phyloP scores from a whole-genome alignment of 2,797 vertebrate genomes.

The Acanthurus tractus region DNA sequence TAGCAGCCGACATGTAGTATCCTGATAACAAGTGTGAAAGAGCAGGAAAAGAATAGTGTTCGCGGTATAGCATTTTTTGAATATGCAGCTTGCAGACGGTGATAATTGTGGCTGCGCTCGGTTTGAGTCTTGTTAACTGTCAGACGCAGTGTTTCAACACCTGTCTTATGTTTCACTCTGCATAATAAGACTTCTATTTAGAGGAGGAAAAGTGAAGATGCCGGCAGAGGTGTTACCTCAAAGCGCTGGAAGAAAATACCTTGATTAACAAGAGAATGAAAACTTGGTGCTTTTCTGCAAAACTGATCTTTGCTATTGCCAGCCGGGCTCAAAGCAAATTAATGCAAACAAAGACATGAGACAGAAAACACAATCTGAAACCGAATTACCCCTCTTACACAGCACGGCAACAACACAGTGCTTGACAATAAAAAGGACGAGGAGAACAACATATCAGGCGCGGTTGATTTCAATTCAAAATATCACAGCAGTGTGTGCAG shows the following conservation, averaged over 20 bases:
- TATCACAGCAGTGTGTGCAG: conserved; percentile 44
- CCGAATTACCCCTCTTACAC: conserved; percentile 27
- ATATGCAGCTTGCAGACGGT: conserved; percentile 77
- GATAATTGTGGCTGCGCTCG: conserved; percentile 84
- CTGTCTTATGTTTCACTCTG: conserved; percentile 83
- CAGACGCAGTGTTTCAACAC: conserved; percentile 80
- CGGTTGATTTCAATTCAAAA: conserved; percentile 47
- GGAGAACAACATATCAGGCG: conserved; percentile 33
- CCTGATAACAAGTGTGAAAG: conserved; percentile 51
- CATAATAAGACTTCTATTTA: conserved; percentile 86
- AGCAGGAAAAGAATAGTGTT: conserved; percentile 38
- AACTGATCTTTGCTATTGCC: conserved; percentile 16
- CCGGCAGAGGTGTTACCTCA: conserved; percentile 78
- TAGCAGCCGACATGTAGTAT: conserved; percentile 23
- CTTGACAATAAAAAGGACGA: conserved; percentile 1
- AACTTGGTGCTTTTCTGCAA: conserved; percentile 42
- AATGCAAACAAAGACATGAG: conserved; percentile 28
- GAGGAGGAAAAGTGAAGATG: conserved; percentile 77
- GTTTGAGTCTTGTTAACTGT: conserved; percentile 79
- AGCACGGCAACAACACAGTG: conserved; percentile 22
- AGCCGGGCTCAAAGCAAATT: conserved; percentile 31
- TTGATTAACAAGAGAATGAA: conserved; percentile 55
- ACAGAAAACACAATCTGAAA: conserved; percentile 33
- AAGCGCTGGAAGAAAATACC: conserved; percentile 75
- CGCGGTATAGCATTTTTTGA: conserved; percentile 67